A percentile compares a stretch with the other conserved stretches of the same genome.
These are phyloP conservation scores for Actias luna DNA, from an alignment of 2,888 invertebrate species.

Conservation along the genomic window DNA sequence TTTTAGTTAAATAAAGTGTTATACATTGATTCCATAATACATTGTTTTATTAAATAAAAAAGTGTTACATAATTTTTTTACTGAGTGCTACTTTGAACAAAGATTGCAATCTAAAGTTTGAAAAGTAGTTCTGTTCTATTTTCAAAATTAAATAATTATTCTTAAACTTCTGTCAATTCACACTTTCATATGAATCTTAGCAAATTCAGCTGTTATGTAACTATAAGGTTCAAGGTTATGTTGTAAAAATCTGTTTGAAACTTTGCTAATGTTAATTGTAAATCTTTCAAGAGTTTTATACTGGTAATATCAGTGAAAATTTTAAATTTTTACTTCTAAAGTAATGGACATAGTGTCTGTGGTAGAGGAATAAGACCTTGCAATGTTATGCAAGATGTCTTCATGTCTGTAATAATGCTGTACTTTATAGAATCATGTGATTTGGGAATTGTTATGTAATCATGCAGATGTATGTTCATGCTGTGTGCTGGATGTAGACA, in stretches of 20 bases:
- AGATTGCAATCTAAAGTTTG: slow-evolving; percentile 18
- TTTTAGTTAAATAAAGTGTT: slow-evolving; percentile 80
- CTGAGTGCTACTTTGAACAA: slow-evolving; percentile 17
- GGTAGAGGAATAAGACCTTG: slow-evolving; percentile 37
- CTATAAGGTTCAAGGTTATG: slow-evolving; percentile 58
- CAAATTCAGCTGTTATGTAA: slow-evolving; percentile 59
- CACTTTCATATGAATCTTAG: background rate
- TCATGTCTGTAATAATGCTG: slow-evolving; percentile 43
- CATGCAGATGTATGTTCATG: slow-evolving; percentile 49
- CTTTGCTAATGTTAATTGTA: slow-evolving; percentile 25
- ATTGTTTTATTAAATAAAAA: slow-evolving; percentile 67
- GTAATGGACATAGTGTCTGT: slow-evolving; percentile 33
- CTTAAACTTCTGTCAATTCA: background rate
- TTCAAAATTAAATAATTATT: slow-evolving; percentile 14
- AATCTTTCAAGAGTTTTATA: slow-evolving; percentile 28
- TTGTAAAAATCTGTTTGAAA: slow-evolving; percentile 26
- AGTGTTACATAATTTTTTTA: slow-evolving; percentile 61
- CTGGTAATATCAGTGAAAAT: slow-evolving; percentile 28
- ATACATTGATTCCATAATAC: slow-evolving; percentile 72
- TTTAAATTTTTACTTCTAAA: slow-evolving; percentile 27
- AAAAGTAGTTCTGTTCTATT: slow-evolving; percentile 24
- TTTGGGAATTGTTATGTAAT: slow-evolving; percentile 68
- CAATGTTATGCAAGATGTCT: slow-evolving; percentile 40
- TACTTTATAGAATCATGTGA: slow-evolving; percentile 67
- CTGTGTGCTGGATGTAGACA: slow-evolving; percentile 47